Conservation (phyloP, 2,888 invertebrate species). For the Tyria jacobaeae region DNA sequence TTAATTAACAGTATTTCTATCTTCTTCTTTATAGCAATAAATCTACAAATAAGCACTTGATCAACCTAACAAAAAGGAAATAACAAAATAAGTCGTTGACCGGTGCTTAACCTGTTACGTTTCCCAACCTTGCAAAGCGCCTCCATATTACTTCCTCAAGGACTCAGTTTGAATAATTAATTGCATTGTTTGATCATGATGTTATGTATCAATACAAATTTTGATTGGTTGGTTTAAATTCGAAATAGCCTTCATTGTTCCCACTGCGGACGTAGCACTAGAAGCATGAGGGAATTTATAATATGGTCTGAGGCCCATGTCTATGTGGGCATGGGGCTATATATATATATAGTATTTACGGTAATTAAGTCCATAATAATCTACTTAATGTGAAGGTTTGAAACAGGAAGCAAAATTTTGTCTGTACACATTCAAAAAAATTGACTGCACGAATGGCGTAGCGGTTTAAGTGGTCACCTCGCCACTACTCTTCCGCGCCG, state of each 20-base stretch:
- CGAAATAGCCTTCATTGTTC: slow-evolving; percentile 59
- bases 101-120: not conserved
- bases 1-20: not conserved
- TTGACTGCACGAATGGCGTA: too few relatives aligned
- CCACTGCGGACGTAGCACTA: slow-evolving; percentile 56
- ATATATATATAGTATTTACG: too few relatives aligned
- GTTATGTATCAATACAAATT: slow-evolving; percentile 2
- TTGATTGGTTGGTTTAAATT: slow-evolving; percentile 38
- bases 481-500: too few relatives aligned
- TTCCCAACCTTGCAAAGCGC: not conserved
- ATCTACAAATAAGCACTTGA: too few relatives aligned
- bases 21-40: too few relatives aligned
- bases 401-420: not conserved
- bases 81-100: too few relatives aligned
- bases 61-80: too few relatives aligned
- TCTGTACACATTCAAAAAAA: not conserved
- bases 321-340: not conserved
- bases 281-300: slow-evolving; percentile 49
- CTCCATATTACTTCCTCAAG: slow-evolving; percentile 1
- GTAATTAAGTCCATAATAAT: not conserved
- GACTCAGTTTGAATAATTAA: slow-evolving; percentile 1
- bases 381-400: not conserved
- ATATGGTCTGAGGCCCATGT: slow-evolving; percentile 53
- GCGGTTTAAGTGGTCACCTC: too few relatives aligned
- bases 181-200: not conserved